Evolutionary conservation across 2,797 vertebrate genomes (phyloP), one percentile per base, ranked within the genome.

Genomic region (Poeciliopsis turneri): DNA sequence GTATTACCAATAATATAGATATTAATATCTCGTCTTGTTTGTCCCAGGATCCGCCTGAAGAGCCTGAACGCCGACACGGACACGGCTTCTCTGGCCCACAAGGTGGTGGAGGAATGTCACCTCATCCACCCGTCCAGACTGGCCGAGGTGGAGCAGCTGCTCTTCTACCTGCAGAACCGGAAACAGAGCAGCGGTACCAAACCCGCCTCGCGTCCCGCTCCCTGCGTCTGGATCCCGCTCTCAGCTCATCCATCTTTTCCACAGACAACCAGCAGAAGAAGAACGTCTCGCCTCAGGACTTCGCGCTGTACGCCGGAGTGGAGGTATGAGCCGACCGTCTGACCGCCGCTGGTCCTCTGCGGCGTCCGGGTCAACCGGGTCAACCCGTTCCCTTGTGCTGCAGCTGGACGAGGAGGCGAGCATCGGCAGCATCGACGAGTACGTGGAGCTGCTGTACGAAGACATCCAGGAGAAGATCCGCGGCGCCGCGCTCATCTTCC

Each of bases 81-180:
- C 72, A 95, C 97, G 51, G 92, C 94, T 25, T 97, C 97, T 33
- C 84, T 99, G 92, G 97, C 97, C 74, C 93, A 94, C 13, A 99
- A 98, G 83, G 97, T 99, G n/a, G 96, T 98, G 79, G 97, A 98
- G 69, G 98, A 99, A 82, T 98, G 97, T 90, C 96, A 94, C n/a
- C 96, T 98, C 55, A 98, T 99, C 87, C 97, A 97, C 55, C 96
- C 97, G 5, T 97, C 97, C 18, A 98, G 96, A 83, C 91, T 98
- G 16, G 91, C 82, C 0, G 97, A 98, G 77, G 97, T 98, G 74
- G 97, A 99, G 79, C 98, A 98, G 87, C 93, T 98, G 45, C 93
- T 99, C 64, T 98, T 97, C 83, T 99, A 98, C 72, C 92, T 99
- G n/a, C 97, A 98, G 89, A 98, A 97, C 79, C 97, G 98, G 85